Evolutionary conservation across 2,797 vertebrate species (phyloP).

Genomic region (Peromyscus eremicus): DNA sequence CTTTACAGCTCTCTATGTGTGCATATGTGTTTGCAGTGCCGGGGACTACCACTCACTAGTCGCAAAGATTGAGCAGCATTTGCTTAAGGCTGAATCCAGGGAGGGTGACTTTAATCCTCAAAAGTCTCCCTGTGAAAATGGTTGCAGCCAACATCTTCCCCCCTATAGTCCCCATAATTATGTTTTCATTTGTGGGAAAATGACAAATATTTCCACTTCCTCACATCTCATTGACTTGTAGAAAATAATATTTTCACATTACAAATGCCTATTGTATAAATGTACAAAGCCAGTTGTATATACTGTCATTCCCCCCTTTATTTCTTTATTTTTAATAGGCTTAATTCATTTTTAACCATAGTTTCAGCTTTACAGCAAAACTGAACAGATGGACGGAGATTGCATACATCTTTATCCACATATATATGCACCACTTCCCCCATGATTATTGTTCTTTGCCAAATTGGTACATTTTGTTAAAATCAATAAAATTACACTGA

Average conservation of each 20-base stretch:
- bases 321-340: slow-evolving; percentile 1
- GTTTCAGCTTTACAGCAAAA: neutral
- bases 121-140: neutral
- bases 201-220: neutral
- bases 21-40: too few species aligned
- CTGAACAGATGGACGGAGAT: neutral
- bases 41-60: neutral
- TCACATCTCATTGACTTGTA: neutral
- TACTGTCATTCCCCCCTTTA: neutral
- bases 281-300: neutral
- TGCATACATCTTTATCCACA: too few species aligned
- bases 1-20: neutral
- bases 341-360: slow-evolving; percentile 5
- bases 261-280: neutral
- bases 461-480: neutral
- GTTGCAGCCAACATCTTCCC: neutral
- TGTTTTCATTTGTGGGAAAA: neutral
- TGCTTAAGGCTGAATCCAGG: neutral
- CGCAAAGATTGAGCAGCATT: neutral
- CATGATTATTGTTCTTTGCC: neutral
- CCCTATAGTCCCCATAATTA: neutral
- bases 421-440: neutral
- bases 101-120: neutral
- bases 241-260: neutral
- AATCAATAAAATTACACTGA: neutral